Evolutionary conservation across 1,140 invertebrate genomes (phyloP), one percentile per base, ranked within the genome.

Genomic region (Penaeus indicus): DNA sequence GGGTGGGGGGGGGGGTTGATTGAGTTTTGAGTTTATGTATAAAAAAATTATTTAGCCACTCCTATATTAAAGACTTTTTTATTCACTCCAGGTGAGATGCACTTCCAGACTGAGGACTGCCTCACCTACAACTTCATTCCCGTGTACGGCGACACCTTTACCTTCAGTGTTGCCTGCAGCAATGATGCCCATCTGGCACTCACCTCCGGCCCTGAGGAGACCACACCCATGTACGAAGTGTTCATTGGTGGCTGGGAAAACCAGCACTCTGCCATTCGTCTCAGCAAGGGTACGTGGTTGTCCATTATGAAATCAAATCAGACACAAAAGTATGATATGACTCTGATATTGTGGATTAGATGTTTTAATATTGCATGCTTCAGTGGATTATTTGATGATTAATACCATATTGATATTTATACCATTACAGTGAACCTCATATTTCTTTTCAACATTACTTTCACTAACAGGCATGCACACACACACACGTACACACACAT

Each of bases 171-270:
- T 80, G 93, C 93, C 89, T 94, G 94, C 64, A 93, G 93, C 27
- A 94, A 94, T 92, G 95, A 95, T 92, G 95, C 94, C 84, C 95
- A 95, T 91, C 90, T 95, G 79, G 94, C 94, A 86, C 92, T 95
- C 77, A 94, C 94, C 27, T 92, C 92, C 32, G 93, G 91, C 21
- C 93, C 93, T 32, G 92, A 92, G 67, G 94, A 94, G 91, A 93
- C 93, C 38, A 93, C 93, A 88, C 94, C 93, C 60, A 95, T 94
- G 93, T 95, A 94, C 63, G 87, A 91, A 78, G 60, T 91, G 19
- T 90, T 91, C 86, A 67, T 91, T 60, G 91, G 91, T 25, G 91
- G 91, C 62, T 91, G 91, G 91, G 89, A 91, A 27, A 91, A 91
- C 87, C 90, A 91, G 38, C 54, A 90, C 67, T 89, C 88, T 32